Base-by-base conservation (phyloP, 23 tunicate species). In the Trididemnum nubilum region DNA sequence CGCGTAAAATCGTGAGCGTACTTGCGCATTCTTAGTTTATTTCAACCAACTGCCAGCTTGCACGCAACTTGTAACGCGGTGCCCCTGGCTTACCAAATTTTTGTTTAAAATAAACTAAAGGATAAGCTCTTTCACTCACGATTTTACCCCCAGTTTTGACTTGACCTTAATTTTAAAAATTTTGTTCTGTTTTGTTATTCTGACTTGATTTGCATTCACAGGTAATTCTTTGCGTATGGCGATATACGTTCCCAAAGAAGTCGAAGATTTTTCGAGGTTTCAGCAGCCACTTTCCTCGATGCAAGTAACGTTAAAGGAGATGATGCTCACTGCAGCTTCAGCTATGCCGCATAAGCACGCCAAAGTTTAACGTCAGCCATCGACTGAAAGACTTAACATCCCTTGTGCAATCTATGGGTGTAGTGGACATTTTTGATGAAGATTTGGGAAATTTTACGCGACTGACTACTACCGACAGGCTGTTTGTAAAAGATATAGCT, bases 351-450 rank as follows among this genome's bases (percentile, higher is more conserved):
- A 59, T 81, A 25, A 73, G 51, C 18, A 66, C 86, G 87, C 97
- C 97, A 0, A 91, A 91, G 66, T 91, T 91, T 77, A 69, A 73
- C 25, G 49, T 86, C 44, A 29, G 72, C 21, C 80, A 76, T 81
- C 61, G 31, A 0, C 75, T 78, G 37, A 36, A 22, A 0, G 73
- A 82, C 76, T 26, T 85, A 38, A 82, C 49, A 37, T 30, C 28
- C 28, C 51, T 58, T 28, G n/a, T 91, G 33, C 73, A 70, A 30
- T 35, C 7, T 2, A 85, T 85, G 87, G 85, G 87, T n/a, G 65
- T 92, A 33, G 4, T 28, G 35, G 92, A 92, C 61, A 65, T 87
- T 36, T 92, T 92, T 69, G 35, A 58, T 26, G 52, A 80, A 3
- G 71, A 34, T 21, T 0, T 5, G 36, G 97, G 92, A 1, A 84